Percentiles rank a stretch among this genome's conserved stretches.
phyloP scores from a whole-genome alignment of 2,888 invertebrate species.

The Ophion ellenae region DNA sequence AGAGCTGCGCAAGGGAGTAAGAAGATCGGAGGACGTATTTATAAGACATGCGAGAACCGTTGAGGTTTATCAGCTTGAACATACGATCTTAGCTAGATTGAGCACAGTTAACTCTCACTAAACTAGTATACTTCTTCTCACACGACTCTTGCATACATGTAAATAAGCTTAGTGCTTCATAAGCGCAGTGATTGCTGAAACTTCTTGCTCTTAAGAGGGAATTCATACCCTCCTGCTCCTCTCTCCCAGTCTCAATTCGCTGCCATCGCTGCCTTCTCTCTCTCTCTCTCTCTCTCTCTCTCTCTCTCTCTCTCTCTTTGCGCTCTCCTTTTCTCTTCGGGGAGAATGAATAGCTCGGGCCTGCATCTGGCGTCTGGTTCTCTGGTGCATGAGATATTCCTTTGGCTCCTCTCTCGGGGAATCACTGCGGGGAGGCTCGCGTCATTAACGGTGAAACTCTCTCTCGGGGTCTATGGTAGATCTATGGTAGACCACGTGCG shows the following conservation, averaged over 20 bases:
- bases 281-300: conserved; percentile 17
- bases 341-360: conserved; percentile 63
- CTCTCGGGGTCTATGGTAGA: conserved; percentile 20
- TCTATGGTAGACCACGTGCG: not conserved
- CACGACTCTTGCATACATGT: conserved; percentile 41
- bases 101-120: not conserved
- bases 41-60: not conserved
- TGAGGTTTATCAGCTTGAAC: conserved; percentile 6
- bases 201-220: conserved; percentile 42
- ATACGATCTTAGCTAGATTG: not conserved
- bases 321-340: conserved; percentile 36
- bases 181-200: conserved; percentile 38
- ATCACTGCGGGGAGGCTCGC: conserved; percentile 38
- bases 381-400: conserved; percentile 45
- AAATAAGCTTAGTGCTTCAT: conserved; percentile 33
- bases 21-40: not conserved
- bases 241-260: conserved; percentile 13
- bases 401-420: conserved; percentile 53
- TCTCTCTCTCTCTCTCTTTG: conserved; percentile 34
- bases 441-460: conserved; percentile 73
- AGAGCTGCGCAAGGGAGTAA: not conserved
- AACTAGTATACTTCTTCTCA: conserved; percentile 8
- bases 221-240: not conserved
- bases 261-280: not conserved
- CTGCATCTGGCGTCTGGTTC: conserved; percentile 65